Evolutionary conservation across 2,888 invertebrate species (phyloP), one percentile per base, ranked within the genome.

Genomic region (Calliphora vomitoria): DNA sequence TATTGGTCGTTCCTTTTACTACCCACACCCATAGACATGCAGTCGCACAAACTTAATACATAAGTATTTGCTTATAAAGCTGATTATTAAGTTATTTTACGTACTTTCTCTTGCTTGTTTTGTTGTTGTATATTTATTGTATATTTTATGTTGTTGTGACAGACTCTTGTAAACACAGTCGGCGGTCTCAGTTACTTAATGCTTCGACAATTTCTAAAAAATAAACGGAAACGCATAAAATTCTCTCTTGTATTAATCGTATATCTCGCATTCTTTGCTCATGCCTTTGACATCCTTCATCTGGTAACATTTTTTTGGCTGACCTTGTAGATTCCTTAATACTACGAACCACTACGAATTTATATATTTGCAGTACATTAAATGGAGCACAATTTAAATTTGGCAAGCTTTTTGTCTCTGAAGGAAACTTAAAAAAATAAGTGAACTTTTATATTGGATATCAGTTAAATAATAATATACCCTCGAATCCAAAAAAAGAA

Each of bases 71-170:
- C 64, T 18, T 62, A 20, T 55, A 66, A 60, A 58, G 71, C n/a
- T 41, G 47, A 72, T 71, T 78, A 78, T 84, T 78, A 66, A 66
- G 71, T 76, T 72, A 53, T 76, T 84, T 68, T 66, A 75, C 53
- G 50, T 55, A 55, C 44, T 68, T 66, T 41, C 15, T 50, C 11
- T 31, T 53, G 47, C 38, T 72, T 72, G 47, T 68, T 76, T 76
- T 35, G 25, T 74, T 60, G 35, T 53, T 71, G 71, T 60, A 25
- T 58, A n/a, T 55, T 41, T 58, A n/a, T 55, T 41, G 25, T 60
- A 20, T 18, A 60, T 68, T 41, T 18, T 3, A 68, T 60, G 60
- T 62, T 35, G 75, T 55, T 74, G 55, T 66, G 38, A 44, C 53
- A 62, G 68, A 68, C 53, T 75, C 62, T 69, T 68, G 69, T 74